Percentiles rank a stretch among this genome's conserved stretches.
These are phyloP conservation scores for Eumacrocentrus americanus DNA, from an alignment of 2,888 invertebrate species.

Conservation along the genomic window DNA sequence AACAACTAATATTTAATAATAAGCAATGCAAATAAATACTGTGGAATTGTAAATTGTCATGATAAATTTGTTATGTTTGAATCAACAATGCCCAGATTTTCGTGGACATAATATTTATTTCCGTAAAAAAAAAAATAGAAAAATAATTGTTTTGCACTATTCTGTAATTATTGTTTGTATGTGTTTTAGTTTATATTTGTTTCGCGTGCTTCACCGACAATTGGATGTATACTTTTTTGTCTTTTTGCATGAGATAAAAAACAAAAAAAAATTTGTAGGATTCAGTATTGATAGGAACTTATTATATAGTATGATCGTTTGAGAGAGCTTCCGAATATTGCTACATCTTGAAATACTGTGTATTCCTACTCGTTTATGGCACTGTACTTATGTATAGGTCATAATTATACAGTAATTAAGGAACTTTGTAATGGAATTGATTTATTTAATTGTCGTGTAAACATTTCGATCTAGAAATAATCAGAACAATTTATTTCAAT, in stretches of 20 bases:
- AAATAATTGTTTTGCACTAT: neutral
- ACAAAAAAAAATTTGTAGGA: neutral
- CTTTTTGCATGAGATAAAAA: neutral
- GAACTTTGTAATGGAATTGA: neutral
- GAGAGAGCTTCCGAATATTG: slow-evolving; percentile 3
- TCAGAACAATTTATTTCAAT: neutral
- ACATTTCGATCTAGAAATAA: neutral
- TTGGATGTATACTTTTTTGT: neutral
- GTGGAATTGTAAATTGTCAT: slow-evolving; percentile 47
- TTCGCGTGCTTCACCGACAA: too few relatives aligned
- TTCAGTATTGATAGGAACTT: neutral
- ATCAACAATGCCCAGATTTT: slow-evolving; percentile 9
- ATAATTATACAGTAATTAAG: slow-evolving; percentile 2
- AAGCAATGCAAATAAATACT: slow-evolving; percentile 55
- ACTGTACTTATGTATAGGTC: slow-evolving; percentile 1
- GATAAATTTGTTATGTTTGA: slow-evolving; percentile 13
- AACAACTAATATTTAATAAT: slow-evolving; percentile 42
- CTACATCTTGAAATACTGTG: neutral
- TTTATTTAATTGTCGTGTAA: neutral
- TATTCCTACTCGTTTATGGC: neutral
- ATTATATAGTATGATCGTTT: neutral
- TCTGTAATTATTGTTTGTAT: neutral
- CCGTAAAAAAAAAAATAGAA: neutral
- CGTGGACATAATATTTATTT: neutral
- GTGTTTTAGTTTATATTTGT: neutral